Evolutionary conservation across 2,888 invertebrate species (phyloP).

Genomic region (Lycia hirtaria): DNA sequence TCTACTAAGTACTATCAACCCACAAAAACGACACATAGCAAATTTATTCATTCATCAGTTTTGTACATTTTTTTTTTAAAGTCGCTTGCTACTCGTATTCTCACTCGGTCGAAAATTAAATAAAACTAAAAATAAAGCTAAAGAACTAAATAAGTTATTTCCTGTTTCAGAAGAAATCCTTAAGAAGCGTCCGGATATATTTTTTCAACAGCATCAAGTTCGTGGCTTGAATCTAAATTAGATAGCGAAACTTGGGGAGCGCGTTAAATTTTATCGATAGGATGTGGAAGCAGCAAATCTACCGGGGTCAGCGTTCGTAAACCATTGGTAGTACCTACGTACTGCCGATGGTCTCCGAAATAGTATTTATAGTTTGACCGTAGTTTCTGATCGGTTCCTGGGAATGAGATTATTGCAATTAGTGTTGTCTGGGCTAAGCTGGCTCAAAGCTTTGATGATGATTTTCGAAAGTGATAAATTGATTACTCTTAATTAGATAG

Average conservation of each 20-base stretch:
- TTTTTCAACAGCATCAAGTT: slow-evolving; percentile 16
- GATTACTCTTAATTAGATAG: no score
- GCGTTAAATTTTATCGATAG: slow-evolving; percentile 33
- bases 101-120: no score
- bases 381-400: neutral
- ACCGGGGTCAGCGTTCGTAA: slow-evolving; percentile 9
- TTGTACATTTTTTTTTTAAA: neutral
- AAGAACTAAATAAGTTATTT: slow-evolving; percentile 15
- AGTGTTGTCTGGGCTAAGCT: neutral
- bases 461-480: neutral
- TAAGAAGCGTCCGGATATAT: slow-evolving; percentile 16
- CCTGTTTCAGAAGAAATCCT: slow-evolving; percentile 9
- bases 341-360: no score
- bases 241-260: slow-evolving; percentile 19
- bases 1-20: no score
- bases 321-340: neutral
- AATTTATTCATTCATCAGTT: neutral
- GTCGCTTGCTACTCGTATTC: no score
- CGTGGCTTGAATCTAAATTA: slow-evolving; percentile 31
- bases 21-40: neutral
- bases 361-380: slow-evolving; percentile 1
- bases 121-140: slow-evolving; percentile 5
- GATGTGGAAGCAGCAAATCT: slow-evolving; percentile 14
- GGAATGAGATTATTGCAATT: slow-evolving; percentile 5
- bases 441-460: neutral